Conservation (phyloP, 2,797 vertebrate genomes). For the Pseudopleuronectes americanus region DNA sequence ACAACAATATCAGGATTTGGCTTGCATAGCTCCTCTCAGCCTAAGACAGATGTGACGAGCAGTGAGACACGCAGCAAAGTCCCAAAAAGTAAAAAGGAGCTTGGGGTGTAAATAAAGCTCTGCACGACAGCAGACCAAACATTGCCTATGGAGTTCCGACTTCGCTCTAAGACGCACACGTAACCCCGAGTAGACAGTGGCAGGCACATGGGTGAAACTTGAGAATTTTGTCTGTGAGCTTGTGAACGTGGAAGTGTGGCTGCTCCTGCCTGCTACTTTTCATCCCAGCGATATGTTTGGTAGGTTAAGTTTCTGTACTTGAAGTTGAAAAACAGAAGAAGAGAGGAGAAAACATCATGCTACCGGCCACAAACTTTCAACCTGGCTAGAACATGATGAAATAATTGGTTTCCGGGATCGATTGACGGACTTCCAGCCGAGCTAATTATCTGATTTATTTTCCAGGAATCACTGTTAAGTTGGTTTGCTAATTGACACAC, state of each 20-base stretch:
- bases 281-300: slow-evolving; percentile 1
- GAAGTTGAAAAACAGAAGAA: too few species aligned
- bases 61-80: slow-evolving; percentile 43
- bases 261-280: neutral
- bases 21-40: slow-evolving; percentile 12
- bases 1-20: slow-evolving; percentile 14
- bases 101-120: slow-evolving; percentile 66
- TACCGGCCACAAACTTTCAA: neutral
- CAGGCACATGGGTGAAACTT: slow-evolving; percentile 52
- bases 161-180: slow-evolving; percentile 49
- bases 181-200: slow-evolving; percentile 56
- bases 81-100: slow-evolving; percentile 60
- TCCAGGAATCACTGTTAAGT: neutral
- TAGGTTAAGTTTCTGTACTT: neutral
- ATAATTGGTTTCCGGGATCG: neutral
- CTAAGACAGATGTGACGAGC: slow-evolving; percentile 32
- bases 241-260: slow-evolving; percentile 40
- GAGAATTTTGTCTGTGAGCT: slow-evolving; percentile 59
- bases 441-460: slow-evolving; percentile 19
- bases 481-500: slow-evolving; percentile 30
- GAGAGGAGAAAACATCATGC: neutral
- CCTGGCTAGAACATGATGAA: neutral
- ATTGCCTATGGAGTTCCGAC: slow-evolving; percentile 52
- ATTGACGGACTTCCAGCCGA: neutral
- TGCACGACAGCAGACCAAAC: slow-evolving; percentile 63